phyloP scores from a whole-genome alignment of 1,140 invertebrate species.

The Drosophila parabipectinata region DNA sequence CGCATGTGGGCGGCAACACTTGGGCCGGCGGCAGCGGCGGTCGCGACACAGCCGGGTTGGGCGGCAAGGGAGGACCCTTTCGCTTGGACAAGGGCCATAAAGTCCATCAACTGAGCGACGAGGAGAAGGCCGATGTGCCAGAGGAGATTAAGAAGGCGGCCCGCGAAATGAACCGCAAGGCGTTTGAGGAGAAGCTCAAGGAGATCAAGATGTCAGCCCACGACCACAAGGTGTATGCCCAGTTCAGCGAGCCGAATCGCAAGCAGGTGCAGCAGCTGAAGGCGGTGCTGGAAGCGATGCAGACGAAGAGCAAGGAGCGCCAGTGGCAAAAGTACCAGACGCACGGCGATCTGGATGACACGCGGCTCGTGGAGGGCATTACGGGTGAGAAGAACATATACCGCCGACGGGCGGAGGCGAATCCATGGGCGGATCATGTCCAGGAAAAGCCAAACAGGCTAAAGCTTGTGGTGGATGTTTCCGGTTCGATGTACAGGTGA shows the following conservation, averaged over 20 bases:
- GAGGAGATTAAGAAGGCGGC: slow-evolving; percentile 95
- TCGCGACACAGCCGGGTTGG: slow-evolving; percentile 96
- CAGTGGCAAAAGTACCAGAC: slow-evolving; percentile 97
- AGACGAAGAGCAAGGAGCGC: slow-evolving; percentile 96
- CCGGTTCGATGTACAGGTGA: slow-evolving; percentile 97
- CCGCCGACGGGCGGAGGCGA: slow-evolving; percentile 90
- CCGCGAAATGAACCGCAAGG: slow-evolving; percentile 95
- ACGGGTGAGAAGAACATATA: slow-evolving; percentile 97
- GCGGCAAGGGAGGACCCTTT: slow-evolving; percentile 96
- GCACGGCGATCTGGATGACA: slow-evolving; percentile 97
- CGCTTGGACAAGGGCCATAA: slow-evolving; percentile 95
- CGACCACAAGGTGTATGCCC: slow-evolving; percentile 94
- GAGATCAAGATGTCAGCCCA: slow-evolving; percentile 98
- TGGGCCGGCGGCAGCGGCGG: slow-evolving; percentile 98
- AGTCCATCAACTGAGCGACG: slow-evolving; percentile 95
- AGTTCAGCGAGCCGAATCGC: slow-evolving; percentile 91
- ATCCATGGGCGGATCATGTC: slow-evolving; percentile 93
- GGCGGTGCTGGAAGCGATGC: slow-evolving; percentile 88
- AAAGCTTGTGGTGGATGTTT: slow-evolving; percentile 95
- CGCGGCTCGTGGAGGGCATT: slow-evolving; percentile 97
- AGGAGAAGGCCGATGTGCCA: slow-evolving; percentile 95
- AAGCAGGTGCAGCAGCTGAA: slow-evolving; percentile 89
- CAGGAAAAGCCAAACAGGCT: slow-evolving; percentile 95
- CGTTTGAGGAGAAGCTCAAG: slow-evolving; percentile 93
- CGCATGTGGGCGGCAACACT: slow-evolving; percentile 97